Conservation (phyloP, 2,113 vertebrate genomes). For the Gopherus evgoodei region DNA sequence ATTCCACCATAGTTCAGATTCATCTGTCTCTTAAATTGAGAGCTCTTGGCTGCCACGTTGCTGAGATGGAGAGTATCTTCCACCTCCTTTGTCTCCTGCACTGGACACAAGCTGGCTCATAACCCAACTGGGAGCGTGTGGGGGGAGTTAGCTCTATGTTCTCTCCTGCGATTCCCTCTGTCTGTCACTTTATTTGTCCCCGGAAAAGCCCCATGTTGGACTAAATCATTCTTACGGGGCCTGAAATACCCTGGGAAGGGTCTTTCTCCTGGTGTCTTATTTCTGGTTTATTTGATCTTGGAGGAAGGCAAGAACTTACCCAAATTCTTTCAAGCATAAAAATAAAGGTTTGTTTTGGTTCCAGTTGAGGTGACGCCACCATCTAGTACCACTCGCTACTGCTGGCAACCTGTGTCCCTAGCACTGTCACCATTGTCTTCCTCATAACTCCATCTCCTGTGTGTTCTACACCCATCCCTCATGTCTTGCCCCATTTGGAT, state of each 20-base stretch:
- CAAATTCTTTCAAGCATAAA: background rate
- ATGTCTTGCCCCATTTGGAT: background rate
- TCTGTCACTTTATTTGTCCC: background rate
- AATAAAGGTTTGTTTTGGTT: background rate
- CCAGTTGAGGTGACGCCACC: rapidly evolving
- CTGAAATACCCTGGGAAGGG: background rate
- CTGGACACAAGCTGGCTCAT: rapidly evolving
- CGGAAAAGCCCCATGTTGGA: background rate
- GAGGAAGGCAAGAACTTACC: background rate
- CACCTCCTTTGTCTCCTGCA: background rate
- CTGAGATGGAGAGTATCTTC: slow-evolving; percentile 36
- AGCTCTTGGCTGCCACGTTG: slow-evolving; percentile 35
- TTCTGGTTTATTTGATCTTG: background rate
- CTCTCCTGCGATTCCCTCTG: background rate
- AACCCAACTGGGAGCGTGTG: rapidly evolving
- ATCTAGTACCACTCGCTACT: background rate
- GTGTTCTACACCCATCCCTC: background rate
- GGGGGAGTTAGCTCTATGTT: background rate
- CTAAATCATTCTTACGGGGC: background rate
- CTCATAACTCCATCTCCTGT: background rate
- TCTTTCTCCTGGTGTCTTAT: background rate
- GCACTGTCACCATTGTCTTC: background rate
- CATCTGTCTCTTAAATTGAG: slow-evolving; percentile 67
- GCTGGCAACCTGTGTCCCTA: rapidly evolving
- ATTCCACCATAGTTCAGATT: slow-evolving; percentile 26